Base-by-base conservation (phyloP, 2,888 invertebrate species). In the Salpingus planirostris region DNA sequence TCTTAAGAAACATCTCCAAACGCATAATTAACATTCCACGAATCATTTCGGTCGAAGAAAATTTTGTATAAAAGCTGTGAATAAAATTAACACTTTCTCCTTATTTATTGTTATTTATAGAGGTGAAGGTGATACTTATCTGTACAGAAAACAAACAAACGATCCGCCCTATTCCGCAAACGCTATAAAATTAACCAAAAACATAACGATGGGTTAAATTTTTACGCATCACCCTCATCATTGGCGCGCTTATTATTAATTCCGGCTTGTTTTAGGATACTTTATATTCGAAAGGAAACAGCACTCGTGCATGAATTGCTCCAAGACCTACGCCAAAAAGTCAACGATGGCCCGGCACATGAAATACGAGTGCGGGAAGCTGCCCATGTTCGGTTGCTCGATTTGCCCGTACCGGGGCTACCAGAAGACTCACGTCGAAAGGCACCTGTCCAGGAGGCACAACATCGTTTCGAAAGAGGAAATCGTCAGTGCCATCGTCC, bases 361-460 rank as follows among this genome's bases (percentile, higher is more conserved):
- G 24, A 50, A 49, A 22, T 42, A 55, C 24, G 54, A 55, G 26
- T 58, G 57, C 38, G 53, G 54, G 15, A 53, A 54, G 29, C 40
- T 42, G 12, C 52, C 54, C 1, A 47, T 50, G 14, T 56, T 53
- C 29, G 39, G 39, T 21, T 61, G 60, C 31, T 47, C 55, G 7
- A 47, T 46, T 10, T 56, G 56, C 27, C 38, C 47, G 2, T 56
- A 56, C 38, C 36, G 54, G 27, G 56, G 55, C 4, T 53, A 54
- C 36, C 56, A 55, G 39, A 56, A 55, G 29, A 53, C 51, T 0
- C 57, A 57, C 38, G 57, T 57, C 10, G 52, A 55, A 27, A 40
- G 54, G 5, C 57, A 57, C 34, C 43, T 60, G 5, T 47, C 50
- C 8, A 40, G 54, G 24, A 53, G 55, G 33, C 61, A 61, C 34